Base-by-base conservation (phyloP, 2,797 vertebrate species). In the Bradypodion pumilum region DNA sequence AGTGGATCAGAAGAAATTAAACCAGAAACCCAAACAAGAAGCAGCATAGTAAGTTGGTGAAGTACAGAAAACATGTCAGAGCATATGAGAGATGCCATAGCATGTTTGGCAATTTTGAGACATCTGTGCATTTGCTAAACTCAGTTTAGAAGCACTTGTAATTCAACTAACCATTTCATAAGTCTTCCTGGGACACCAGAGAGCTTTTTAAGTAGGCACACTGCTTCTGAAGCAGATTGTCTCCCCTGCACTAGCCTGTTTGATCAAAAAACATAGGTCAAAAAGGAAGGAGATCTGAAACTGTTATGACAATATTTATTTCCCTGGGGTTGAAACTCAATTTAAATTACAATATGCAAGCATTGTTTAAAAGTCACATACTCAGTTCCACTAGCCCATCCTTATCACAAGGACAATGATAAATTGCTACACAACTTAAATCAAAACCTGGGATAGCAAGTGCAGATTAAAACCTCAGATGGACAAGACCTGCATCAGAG, bases 311-410 rank as follows among this genome's bases (percentile, higher is more conserved):
- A 76, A 42, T 49, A 44, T 85, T 85, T 85, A 85, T 85, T 84
- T 81, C 79, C 56, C 79, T 46, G 16, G 59, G 79, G 73, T 84
- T 79, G 69, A 84, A 79, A 74, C 76, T 83, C 35, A 49, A 44
- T 76, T 60, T 85, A 60, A 70, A 85, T 49, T 81, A 85, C 84
- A 85, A 85, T 81, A 85, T 63, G 56, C 79, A 85, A 81, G 74
- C 84, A 81, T 81, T 76, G 69, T 59, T 60, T 49, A 85, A n/a
- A n/a, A 80, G 79, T 81, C 73, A 81, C 52, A 85, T 63, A 59
- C 81, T 84, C 73, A 73, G 40, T 79, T 72, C 35, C 16, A 65
- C 60, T 74, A 65, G 66, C 44, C 72, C 72, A 81, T 81, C 73
- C 79, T 81, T 70, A 85, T 62, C 73, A 74, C 77, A 68, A 59